Evolutionary conservation across 1,140 invertebrate species (phyloP).

Genomic region (Drosophila paulistorum): DNA sequence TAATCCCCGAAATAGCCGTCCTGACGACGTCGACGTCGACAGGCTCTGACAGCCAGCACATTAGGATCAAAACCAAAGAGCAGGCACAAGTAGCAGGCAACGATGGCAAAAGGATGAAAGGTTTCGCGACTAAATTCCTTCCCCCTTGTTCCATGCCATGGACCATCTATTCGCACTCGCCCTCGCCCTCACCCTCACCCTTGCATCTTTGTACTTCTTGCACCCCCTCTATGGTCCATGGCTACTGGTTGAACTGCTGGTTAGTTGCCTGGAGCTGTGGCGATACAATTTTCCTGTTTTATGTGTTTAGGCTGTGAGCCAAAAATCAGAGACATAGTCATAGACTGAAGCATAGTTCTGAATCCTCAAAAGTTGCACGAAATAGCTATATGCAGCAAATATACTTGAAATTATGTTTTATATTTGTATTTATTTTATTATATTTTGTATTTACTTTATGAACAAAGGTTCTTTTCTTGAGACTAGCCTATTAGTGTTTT

Average conservation of each 20-base stretch:
- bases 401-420: too few relatives aligned
- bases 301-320: slow-evolving; percentile 12
- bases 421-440: too few relatives aligned
- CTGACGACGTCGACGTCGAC: slow-evolving; percentile 59
- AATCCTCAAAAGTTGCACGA: slow-evolving; percentile 3
- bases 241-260: not conserved
- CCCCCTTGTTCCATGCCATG: not conserved
- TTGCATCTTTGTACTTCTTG: not conserved
- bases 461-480: too few relatives aligned
- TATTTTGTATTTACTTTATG: too few relatives aligned
- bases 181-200: too few relatives aligned
- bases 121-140: slow-evolving; percentile 4
- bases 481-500: too few relatives aligned
- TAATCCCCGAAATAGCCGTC: slow-evolving; percentile 76
- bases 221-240: not conserved
- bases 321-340: slow-evolving; percentile 4
- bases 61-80: slow-evolving; percentile 60
- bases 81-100: not conserved
- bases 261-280: slow-evolving; percentile 3
- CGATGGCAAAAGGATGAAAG: slow-evolving; percentile 34
- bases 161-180: too few relatives aligned
- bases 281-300: slow-evolving; percentile 10
- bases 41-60: slow-evolving; percentile 75
- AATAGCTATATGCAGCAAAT: not conserved
- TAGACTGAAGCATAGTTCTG: not conserved